Base-by-base conservation (phyloP, 2,113 vertebrate species). In the Rhagologus leucostigma region DNA sequence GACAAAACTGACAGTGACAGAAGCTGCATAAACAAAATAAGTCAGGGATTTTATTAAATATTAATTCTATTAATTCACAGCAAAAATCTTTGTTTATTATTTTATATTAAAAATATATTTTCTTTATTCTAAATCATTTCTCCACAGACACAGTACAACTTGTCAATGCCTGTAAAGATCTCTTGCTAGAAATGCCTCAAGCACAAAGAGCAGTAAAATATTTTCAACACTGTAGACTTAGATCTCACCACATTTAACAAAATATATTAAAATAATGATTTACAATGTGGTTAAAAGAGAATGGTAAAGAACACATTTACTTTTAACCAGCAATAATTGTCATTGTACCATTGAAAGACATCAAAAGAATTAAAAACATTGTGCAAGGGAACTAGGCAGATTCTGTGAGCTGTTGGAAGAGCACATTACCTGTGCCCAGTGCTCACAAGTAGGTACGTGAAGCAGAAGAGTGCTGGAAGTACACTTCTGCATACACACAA, bases 51-150 rank as follows among this genome's bases (percentile, higher is more conserved):
- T 87, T 95, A 96, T 97, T 86, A 97, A 96, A 97, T 96, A 96
- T 97, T 97, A 90, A 95, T 97, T 93, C 27, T 89, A 75, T 95
- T 97, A 96, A 96, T 96, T 94, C 89, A 90, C 44, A 83, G 65
- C 7, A 84, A 94, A 96, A 96, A 75, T 69, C 57, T 84, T 78
- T 93, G 91, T 90, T 97, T 96, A 92, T 97, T 92, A 77, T 77
- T 71, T 37, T 80, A 75, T 87, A 94, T 95, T 94, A 94, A 97
- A 96, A 93, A 96, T 93, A 96, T 91, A 80, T 95, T 91, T 89
- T 96, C 84, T 94, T 96, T 91, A 71, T 94, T 95, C 87, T 91
- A 94, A 95, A 87, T 74, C 44, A 75, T 96, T 94, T 94, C 89
- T 96, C 95, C 59, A 90, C 59, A 96, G 96, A 96, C 88, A 68